Evolutionary conservation across 2,888 invertebrate species (phyloP), one percentile per base, ranked within the genome.

Genomic region (Phania funesta): DNA sequence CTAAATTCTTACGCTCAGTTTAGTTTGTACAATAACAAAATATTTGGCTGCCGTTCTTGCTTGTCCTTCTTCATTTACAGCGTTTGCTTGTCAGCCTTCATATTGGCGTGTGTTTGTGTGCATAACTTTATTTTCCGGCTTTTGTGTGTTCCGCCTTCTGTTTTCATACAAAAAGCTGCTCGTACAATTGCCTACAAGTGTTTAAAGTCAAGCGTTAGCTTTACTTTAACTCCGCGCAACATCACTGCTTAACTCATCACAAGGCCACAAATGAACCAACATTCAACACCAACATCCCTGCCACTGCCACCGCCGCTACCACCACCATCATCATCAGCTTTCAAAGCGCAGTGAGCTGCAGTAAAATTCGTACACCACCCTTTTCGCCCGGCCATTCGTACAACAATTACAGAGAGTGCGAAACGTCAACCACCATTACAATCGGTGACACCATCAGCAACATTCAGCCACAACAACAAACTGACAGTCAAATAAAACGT

Each of bases 81-180:
- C 78, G 38, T 68, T 65, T 58, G 73, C 18, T 48, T 44, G 67
- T 20, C 26, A 13, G 29, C 13, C 11, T 13, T 13, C 38, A 13
- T 16, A 32, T n/a, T 11, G 7, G 44, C 65, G 26, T 48, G 46
- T 75, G 35, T 52, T 54, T 20, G 38, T 75, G 74, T 65, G 22
- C 84, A 86, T 86, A 86, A 86, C 87, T 89, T 89, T 89, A 88
- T 87, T 89, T 89, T 88, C 88, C 90, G 90, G 87, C 87, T 86
- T 88, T 89, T 88, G 89, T 88, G 89, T 89, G 87, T 89, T 89
- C 89, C 89, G 89, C 90, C 90, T 89, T 89, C 89, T 89, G 89
- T 88, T 89, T 82, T 68, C 44, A 58, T 73, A 71, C 82, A 85
- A 87, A 86, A 88, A 86, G 26, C 41, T 18, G 18, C 20, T 26